Evolutionary conservation across 2,888 invertebrate species (phyloP), one percentile per base, ranked within the genome.

Genomic region (Empis livida): DNA sequence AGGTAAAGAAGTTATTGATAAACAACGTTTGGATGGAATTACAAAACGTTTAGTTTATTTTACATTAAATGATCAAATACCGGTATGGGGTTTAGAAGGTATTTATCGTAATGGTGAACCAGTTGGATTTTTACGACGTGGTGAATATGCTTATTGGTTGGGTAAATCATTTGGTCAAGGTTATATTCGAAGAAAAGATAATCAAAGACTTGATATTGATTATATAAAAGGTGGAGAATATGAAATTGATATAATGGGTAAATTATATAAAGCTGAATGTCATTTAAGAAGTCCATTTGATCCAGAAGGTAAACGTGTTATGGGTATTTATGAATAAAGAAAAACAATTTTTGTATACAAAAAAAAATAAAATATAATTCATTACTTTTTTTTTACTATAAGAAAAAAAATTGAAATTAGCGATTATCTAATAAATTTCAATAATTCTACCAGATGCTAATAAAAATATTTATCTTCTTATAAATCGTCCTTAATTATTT

Each of bases 21-120:
- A 71, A 52, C 76, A 81, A 37, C 76, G 76, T 54, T 62, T 70
- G 16, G 72, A 79, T 49, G 91, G 91, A 13, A 71, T 83, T 1
- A 75, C 74, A 41, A 88, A 83, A 65, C 82, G 80, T 67, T 73
- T 89, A 49, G 84, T 81, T 0, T 87, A 77, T 60, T 75, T 88
- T 54, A 82, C 83, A 0, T 64, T 85, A 1, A 73, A 79, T 35
- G 77, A 80, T 55, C 80, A 80, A 68, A 71, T 84, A 13, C 81
- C 89, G n/a, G 61, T 94, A 39, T 87, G 84, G 73, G 92, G 93
- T 1, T 72, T 87, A 56, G 93, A 94, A 73, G 82, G 84, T 0
- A 82, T 93, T 59, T 89, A 80, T 70, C 76, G 87, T 59, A 79
- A 88, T 60, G 84, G 81, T 4, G 71, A 76, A 56, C 73, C 82